Evolutionary conservation across 2,888 invertebrate genomes (phyloP), one percentile per base, ranked within the genome.

Genomic region (Melanostoma mellinum): DNA sequence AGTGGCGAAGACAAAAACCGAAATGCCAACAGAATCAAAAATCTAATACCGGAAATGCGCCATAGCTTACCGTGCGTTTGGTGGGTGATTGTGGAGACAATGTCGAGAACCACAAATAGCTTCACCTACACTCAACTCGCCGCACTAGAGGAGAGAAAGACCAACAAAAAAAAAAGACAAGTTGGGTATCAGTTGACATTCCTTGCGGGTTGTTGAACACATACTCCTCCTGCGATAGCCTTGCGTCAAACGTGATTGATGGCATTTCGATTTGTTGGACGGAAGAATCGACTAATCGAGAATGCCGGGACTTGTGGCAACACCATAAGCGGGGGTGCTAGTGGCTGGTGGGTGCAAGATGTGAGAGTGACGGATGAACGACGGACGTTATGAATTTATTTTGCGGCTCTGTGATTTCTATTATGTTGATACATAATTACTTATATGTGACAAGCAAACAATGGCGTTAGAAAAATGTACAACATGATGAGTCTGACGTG

Each of bases 331-430:
- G 33, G 9, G 2, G 5, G 32, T 20, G 44, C 5, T 56, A 1
- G 36, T 42, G 42, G 33, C 10, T n/a, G 52, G 2, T 50, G 6
- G 6, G 1, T 33, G 42, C n/a, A 3, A 38, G 30, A 56, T 36
- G 40, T 10, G 3, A 33, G 46, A 68, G 61, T 77, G 76, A 77
- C 61, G 56, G 63, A 75, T 68, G 75, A 53, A 44, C 58, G 52
- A 56, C 63, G 63, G 69, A 71, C 48, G 76, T 77, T 77, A 77
- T 77, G 76, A 77, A 77, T 77, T 77, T 77, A 77, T 77, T 77
- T 77, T 71, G 69, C 63, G 69, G 63, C 71, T 71, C 50, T 56
- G 33, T 77, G 69, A 77, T 69, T 77, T 71, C 63, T 77, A 69
- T 77, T 77, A 20, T 77, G 76, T 71, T 55, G 61, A 69, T 71